Base-by-base conservation (phyloP, 2,113 vertebrate genomes). In the Nanorana parkeri region DNA sequence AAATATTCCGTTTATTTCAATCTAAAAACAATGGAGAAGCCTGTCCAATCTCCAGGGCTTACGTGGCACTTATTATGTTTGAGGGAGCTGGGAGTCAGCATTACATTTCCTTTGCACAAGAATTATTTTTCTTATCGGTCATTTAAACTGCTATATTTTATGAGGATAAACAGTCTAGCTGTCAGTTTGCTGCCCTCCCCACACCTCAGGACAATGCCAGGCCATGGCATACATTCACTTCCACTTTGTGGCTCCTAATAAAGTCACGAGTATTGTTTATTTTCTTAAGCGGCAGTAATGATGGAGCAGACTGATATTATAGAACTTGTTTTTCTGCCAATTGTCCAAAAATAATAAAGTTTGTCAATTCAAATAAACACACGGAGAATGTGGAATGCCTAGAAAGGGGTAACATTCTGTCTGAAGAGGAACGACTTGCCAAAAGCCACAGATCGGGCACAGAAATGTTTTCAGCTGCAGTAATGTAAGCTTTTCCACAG, bases 301-400 rank as follows among this genome's bases (percentile, higher is more conserved):
- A 32, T 23, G 26, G 15, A n/a, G 11, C 26, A 23, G 24, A 16
- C 66, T 5, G 15, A 56, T 72, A 54, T 56, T 55, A 10, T 41
- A 28, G 36, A 21, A 51, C 26, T 71, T 73, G 54, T 47, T 61
- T 81, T 73, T 47, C 26, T 65, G 79, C 64, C 79, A 56, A 66
- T 74, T 55, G 32, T 74, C 68, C 60, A 74, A 81, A 65, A 73
- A 73, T 81, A 81, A 81, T 81, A 81, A 72, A 19, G 51, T 58
- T 32, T 65, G 60, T 73, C 61, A 32, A 71, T 73, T 72, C 17
- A 52, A 54, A 64, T 64, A 81, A 81, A 73, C 41, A 81, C 29
- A 65, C 21, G 7, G 20, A 32, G 41, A 61, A 65, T 20, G 68
- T 24, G 69, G 60, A 81, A 81, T 73, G 79, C 20, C 41, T 52